A percentile compares a stretch with the other conserved stretches of the same genome.
Evolutionary conservation across 2,113 vertebrate genomes (phyloP).

Genomic region (Corythoichthys intestinalis): DNA sequence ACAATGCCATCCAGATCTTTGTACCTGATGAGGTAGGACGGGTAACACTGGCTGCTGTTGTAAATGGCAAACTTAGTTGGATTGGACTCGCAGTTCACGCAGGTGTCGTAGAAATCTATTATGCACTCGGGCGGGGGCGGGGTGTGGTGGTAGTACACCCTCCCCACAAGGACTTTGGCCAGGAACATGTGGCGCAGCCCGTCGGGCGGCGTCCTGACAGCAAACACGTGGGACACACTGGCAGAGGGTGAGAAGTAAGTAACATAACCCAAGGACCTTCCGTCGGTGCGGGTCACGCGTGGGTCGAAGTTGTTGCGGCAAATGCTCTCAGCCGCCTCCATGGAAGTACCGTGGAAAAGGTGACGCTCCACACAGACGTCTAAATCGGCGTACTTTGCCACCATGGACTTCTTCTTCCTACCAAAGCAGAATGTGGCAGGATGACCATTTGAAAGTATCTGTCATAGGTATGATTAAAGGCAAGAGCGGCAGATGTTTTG

Average conservation of each 20-base stretch:
- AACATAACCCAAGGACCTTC: slow-evolving; percentile 30
- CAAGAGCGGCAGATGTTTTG: background rate
- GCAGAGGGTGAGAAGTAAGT: slow-evolving; percentile 53
- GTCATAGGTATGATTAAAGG: background rate
- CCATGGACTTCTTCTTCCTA: slow-evolving; percentile 54
- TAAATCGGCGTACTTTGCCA: slow-evolving; percentile 1
- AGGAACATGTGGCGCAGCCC: slow-evolving; percentile 47
- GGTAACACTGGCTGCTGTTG: slow-evolving; percentile 59
- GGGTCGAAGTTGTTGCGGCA: slow-evolving; percentile 65
- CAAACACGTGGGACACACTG: slow-evolving; percentile 20
- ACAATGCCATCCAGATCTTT: slow-evolving; percentile 16
- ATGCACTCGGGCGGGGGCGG: slow-evolving; percentile 26
- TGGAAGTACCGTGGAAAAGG: slow-evolving; percentile 59
- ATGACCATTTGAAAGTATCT: background rate
- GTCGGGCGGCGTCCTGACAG: fast-evolving
- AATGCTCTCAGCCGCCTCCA: slow-evolving; percentile 30
- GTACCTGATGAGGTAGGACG: slow-evolving; percentile 62
- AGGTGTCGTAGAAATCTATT: slow-evolving; percentile 34
- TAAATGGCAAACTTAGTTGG: slow-evolving; percentile 52
- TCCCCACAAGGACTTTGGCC: slow-evolving; percentile 64
- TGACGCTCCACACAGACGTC: slow-evolving; percentile 43
- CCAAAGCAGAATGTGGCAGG: background rate
- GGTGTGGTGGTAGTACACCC: slow-evolving; percentile 18
- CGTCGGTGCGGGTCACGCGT: slow-evolving; percentile 47
- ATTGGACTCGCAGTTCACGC: slow-evolving; percentile 19